Conservation (phyloP, 2,113 vertebrate genomes). For the Tapirus terrestris region DNA sequence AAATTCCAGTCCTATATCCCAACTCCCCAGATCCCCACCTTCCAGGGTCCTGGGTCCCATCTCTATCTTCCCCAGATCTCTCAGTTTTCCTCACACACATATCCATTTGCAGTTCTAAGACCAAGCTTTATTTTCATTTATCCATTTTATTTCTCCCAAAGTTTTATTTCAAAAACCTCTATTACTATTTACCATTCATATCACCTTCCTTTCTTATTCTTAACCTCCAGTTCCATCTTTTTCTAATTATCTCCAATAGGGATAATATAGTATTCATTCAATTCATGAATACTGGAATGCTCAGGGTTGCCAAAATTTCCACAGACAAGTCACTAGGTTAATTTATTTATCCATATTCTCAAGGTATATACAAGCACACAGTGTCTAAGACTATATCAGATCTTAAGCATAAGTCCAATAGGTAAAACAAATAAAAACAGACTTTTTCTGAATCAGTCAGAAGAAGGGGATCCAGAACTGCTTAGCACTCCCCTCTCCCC, state of each 20-base stretch:
- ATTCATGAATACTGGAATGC: background rate
- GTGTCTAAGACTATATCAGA: background rate
- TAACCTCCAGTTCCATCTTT: conserved; percentile 9
- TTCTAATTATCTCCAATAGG: background rate
- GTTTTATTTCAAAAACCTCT: background rate
- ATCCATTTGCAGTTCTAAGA: background rate
- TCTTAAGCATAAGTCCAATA: background rate
- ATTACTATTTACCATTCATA: background rate
- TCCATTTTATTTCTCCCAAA: conserved; percentile 4
- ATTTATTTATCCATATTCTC: conserved; percentile 17
- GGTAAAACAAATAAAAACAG: conserved; percentile 13
- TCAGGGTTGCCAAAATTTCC: background rate
- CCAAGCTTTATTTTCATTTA: background rate
- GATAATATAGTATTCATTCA: background rate
- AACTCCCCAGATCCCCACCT: background rate
- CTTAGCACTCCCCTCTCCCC: background rate
- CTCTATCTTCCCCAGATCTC: background rate
- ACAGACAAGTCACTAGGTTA: background rate
- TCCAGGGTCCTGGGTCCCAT: background rate
- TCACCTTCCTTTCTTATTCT: conserved; percentile 16
- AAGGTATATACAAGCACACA: background rate
- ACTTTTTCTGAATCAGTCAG: background rate
- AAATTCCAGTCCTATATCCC: background rate
- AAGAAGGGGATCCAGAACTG: background rate
- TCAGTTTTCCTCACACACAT: background rate